Evolutionary conservation across 2,888 invertebrate genomes (phyloP), one percentile per base, ranked within the genome.

Genomic region (Erannis defoliaria): DNA sequence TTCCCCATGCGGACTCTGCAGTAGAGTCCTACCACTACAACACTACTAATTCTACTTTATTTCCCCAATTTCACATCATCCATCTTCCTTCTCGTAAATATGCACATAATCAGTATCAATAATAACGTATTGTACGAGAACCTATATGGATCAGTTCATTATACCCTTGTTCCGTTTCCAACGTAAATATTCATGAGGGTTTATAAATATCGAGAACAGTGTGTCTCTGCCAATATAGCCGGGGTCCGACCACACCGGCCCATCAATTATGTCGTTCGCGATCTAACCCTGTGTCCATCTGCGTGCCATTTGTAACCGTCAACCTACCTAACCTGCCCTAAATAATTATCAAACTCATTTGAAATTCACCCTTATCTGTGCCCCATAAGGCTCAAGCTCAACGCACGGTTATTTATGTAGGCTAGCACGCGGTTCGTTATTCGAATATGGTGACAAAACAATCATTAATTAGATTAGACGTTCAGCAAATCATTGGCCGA

Each of bases 271-370:
- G 88, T 85, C 88, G 76, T 82, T 80, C 80, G 77, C 81, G 85
- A 87, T 86, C 88, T 86, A 86, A 85, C 86, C 85, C 84, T 72
- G 77, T 86, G 86, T 87, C 88, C 85, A 86, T 88, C 86, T 87
- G 84, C 76, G 77, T 76, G 74, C 82, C 82, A 88, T 89, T 88
- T 88, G 84, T 89, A 84, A 78, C 77, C 81, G 88, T 88, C 88
- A 86, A 74, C 75, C 71, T 71, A 78, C 76, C 78, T 70, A 76
- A 70, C 72, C 66, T 66, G 68, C 57, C 72, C 71, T 72, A 71
- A 64, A 59, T 66, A 63, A 60, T 58, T 43, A 57, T 55, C 62
- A 56, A 62, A 49, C 51, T 31, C 68, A 70, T 16, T 62, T 64
- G 14, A 78, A 73, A 70, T 66, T 51, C 42, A 57, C 60, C 74